Base-by-base conservation (phyloP, 2,797 vertebrate species). In the Argyrosomus regius region DNA sequence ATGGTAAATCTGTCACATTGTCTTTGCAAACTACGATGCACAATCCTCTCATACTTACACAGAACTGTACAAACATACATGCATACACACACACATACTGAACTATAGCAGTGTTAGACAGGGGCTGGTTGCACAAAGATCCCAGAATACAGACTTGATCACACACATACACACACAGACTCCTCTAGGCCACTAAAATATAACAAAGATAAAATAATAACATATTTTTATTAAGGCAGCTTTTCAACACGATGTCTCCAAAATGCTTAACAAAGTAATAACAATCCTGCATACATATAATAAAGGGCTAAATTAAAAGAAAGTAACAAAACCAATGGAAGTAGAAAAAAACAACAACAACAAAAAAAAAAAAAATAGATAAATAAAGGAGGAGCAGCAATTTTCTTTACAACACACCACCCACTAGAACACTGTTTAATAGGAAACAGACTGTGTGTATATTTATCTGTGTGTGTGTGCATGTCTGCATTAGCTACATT, bases 331-430 rank as follows among this genome's bases (percentile, higher is more conserved):
- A 45, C 20, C 22, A 64, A 50, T 18, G 45, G 11, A 72, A 24
- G 11, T 71, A 59, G 4, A 45, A 39, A 39, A 39, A 9, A 39
- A 39, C 35, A 39, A 45, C 57, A 54, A 66, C 2, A 31, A 31
- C 69, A 45, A 67, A 35, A 35, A 0, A n/a, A 31, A 72, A 45
- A 67, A 35, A 35, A 0, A n/a, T 10, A 45, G 9, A 77, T 12
- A 62, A 71, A 78, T 48, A 58, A 72, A 58, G 45, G 20, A 73
- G 59, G 49, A 75, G 59, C 52, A 45, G 58, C 13, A 81, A 72
- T 82, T 77, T 82, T 49, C 49, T 78, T 60, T 52, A 72, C 46
- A 81, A 69, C 43, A 65, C 52, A 49, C 46, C 11, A 58, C 26
- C 52, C 69, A 64, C 41, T 39, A 58, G 20, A 59, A 68, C 28